A percentile compares a stretch with the other conserved stretches of the same genome.
phyloP scores from a whole-genome alignment of 2,113 vertebrate species.

The Rhinopithecus roxellana region DNA sequence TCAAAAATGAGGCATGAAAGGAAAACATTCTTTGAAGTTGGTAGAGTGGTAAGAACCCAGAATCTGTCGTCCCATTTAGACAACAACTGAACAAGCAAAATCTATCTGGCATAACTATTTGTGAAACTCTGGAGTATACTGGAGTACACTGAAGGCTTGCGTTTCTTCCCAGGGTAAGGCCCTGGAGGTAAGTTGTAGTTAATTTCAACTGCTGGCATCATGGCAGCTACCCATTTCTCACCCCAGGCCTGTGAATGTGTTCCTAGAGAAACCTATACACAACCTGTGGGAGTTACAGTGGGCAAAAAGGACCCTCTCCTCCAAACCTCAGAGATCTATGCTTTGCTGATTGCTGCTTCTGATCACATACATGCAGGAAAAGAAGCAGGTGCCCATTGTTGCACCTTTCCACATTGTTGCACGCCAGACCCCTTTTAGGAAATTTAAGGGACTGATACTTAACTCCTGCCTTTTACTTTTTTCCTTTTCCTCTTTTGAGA shows the following conservation, averaged over 20 bases:
- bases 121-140: background rate
- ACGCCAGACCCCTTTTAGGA: background rate
- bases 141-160: background rate
- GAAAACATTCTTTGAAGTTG: background rate
- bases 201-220: background rate
- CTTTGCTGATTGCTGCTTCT: background rate
- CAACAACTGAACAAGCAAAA: background rate
- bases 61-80: background rate
- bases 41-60: background rate
- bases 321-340: background rate
- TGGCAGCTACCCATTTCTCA: background rate
- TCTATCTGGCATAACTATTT: background rate
- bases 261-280: background rate
- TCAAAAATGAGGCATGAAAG: background rate
- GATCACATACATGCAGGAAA: background rate
- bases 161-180: background rate
- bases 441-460: background rate
- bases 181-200: background rate
- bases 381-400: background rate
- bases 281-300: background rate
- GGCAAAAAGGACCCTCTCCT: background rate
- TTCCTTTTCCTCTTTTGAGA: background rate
- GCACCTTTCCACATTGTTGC: background rate
- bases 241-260: background rate
- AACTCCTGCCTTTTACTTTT: background rate